Evolutionary conservation across 53 echinoderm and acorn worm species (phyloP).

Genomic region (Luidia sarsii): DNA sequence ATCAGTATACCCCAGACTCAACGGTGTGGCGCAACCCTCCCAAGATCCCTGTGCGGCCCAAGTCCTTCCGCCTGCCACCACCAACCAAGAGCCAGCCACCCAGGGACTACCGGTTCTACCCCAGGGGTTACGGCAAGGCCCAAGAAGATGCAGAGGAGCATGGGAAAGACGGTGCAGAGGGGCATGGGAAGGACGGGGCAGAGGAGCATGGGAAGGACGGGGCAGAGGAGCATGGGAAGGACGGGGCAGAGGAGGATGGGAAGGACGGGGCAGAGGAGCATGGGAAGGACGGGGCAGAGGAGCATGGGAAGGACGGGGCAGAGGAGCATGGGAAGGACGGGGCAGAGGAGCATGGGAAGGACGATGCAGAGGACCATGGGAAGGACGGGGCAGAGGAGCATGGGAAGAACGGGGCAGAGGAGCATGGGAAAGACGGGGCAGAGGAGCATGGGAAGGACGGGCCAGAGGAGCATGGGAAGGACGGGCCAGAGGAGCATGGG

Average conservation of each 20-base stretch:
- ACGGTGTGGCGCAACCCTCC: conserved; percentile 89
- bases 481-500: too few relatives aligned
- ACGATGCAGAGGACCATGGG: neutral
- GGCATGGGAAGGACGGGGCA: too few relatives aligned
- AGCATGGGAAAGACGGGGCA: neutral
- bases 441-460: too few relatives aligned
- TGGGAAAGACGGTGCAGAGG: neutral
- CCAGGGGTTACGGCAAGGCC: conserved; percentile 1
- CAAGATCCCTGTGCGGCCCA: conserved; percentile 72
- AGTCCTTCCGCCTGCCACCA: conserved; percentile 42
- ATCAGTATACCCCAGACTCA: conserved; percentile 84
- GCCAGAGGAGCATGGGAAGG: too few relatives aligned
- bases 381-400: neutral
- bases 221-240: too few relatives aligned
- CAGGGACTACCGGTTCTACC: conserved; percentile 33
- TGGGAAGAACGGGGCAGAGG: neutral
- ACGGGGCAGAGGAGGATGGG: too few relatives aligned
- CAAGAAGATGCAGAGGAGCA: neutral
- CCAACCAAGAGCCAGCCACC: conserved; percentile 17
- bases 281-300: too few relatives aligned
- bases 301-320: too few relatives aligned
- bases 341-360: neutral
- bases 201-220: too few relatives aligned
- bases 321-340: neutral
- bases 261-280: too few relatives aligned